Percentiles rank a stretch among this genome's conserved stretches.
Conservation (phyloP, 1,140 invertebrate species). For the Formica exsecta region DNA sequence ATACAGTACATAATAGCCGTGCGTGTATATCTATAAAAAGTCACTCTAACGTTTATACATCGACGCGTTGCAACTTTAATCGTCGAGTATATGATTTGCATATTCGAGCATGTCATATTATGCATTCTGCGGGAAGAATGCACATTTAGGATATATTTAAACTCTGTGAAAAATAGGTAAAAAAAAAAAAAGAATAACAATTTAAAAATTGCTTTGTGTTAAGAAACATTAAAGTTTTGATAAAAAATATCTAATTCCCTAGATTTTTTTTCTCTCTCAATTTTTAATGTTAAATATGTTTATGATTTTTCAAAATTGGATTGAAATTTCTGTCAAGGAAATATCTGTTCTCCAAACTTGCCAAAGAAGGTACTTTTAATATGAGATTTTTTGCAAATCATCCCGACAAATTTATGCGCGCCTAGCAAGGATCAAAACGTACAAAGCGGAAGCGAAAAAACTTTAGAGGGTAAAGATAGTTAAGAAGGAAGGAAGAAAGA, state of each 20-base stretch:
- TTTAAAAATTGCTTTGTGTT: background rate
- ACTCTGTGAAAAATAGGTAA: background rate
- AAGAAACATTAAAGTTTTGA: conserved; percentile 4
- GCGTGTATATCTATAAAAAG: no score
- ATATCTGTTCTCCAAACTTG: conserved; percentile 20
- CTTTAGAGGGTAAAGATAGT: conserved; percentile 34
- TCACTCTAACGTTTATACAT: no score
- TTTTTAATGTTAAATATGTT: background rate
- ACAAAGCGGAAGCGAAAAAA: conserved; percentile 1
- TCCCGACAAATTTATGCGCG: conserved; percentile 22
- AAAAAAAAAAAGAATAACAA: background rate
- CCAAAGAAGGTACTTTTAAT: background rate
- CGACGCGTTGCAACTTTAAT: no score
- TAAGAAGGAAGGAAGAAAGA: background rate
- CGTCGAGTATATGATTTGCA: background rate
- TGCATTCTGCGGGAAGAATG: background rate
- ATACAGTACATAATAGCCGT: no score
- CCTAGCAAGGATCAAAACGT: conserved; percentile 28
- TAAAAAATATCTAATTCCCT: conserved; percentile 2
- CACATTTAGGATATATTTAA: background rate
- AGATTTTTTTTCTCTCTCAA: background rate
- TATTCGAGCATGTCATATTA: background rate
- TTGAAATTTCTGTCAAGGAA: conserved; percentile 2
- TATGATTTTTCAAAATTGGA: conserved; percentile 1
- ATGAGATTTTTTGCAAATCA: conserved; percentile 33